Conservation (phyloP, 2,888 invertebrate species). For the Escarpia spicata region DNA sequence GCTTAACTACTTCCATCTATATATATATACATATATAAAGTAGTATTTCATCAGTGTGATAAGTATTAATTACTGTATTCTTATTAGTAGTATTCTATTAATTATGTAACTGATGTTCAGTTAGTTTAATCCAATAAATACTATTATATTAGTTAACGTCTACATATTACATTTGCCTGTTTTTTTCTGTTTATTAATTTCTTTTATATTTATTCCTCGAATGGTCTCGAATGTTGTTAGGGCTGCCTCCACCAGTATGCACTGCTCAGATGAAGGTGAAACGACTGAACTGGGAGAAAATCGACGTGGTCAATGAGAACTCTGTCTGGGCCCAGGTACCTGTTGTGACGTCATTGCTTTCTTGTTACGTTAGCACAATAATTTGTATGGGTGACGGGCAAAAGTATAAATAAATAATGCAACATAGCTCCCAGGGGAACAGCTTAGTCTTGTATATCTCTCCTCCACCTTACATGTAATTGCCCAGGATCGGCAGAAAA, state of each 20-base stretch:
- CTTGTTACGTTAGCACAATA: neutral
- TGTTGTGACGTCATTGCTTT: neutral
- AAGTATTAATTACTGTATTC: neutral
- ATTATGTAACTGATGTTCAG: neutral
- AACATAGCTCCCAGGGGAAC: neutral
- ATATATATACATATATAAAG: neutral
- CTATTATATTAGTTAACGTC: too few relatives aligned
- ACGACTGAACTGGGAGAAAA: constrained; percentile 64
- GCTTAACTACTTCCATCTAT: neutral
- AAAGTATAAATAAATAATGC: neutral
- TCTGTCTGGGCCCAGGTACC: constrained; percentile 63
- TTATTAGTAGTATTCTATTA: neutral
- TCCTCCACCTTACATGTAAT: too few relatives aligned
- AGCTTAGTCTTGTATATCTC: too few relatives aligned
- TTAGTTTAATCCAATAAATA: too few relatives aligned
- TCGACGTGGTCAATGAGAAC: constrained; percentile 56
- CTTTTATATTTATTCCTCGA: neutral
- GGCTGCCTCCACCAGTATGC: constrained; percentile 26
- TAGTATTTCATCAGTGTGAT: neutral
- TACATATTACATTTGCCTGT: neutral
- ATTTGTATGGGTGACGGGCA: neutral
- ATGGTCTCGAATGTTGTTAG: neutral
- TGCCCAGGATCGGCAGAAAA: too few relatives aligned
- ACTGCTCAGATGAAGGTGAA: constrained; percentile 54
- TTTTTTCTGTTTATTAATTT: neutral